Base-by-base conservation (phyloP, 92 coral and sea anemone species). In the Parazoanthus atlanticus region DNA sequence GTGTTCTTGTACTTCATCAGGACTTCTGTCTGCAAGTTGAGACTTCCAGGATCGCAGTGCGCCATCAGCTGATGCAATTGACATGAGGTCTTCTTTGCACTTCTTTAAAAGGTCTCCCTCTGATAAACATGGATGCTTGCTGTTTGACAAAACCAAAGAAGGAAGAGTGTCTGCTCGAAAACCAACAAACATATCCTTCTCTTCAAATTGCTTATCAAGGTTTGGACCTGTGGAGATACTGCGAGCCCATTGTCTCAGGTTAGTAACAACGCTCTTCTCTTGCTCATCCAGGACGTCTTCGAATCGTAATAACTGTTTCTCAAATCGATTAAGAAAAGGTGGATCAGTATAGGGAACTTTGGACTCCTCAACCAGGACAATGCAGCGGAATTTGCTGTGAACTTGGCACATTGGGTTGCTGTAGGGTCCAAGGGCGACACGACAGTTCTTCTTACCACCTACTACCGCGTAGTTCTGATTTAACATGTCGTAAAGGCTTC, bases 301-400 rank as follows among this genome's bases (percentile, higher is more conserved):
- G 74, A 96, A 94, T 19, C 98, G 91, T n/a, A 96, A 80, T 80
- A 96, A 79, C 80, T 96, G 98, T 79, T 96, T 96, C 88, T 96
- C 98, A 66, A 96, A 96, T 64, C 98, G 92, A 84, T 96, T 96
- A 64, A 96, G 93, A 76, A 96, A 96, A 8, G 98, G 98, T 1
- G 98, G 98, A 80, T 96, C 98, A 13, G 97, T 88, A 82, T 85
- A 90, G 34, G 93, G 94, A 15, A 96, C 96, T 83, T 93, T 94
- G 83, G 93, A 91, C 8, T 96, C 96, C 4, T 94, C 93, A 1
- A 96, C 97, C 40, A 96, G 92, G 38, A 96, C 90, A 74, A 96
- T 94, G 77, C 93, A 94, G 47, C 90, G 91, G 85, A 92, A 92
- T 6, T 94, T 94, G 29, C 95, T 94, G 56, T 94, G 96, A 13